These are phyloP conservation scores for Caenorhabditis sp. DNA, from an alignment of 2,888 invertebrate genomes.

Conservation along the genomic window DNA sequence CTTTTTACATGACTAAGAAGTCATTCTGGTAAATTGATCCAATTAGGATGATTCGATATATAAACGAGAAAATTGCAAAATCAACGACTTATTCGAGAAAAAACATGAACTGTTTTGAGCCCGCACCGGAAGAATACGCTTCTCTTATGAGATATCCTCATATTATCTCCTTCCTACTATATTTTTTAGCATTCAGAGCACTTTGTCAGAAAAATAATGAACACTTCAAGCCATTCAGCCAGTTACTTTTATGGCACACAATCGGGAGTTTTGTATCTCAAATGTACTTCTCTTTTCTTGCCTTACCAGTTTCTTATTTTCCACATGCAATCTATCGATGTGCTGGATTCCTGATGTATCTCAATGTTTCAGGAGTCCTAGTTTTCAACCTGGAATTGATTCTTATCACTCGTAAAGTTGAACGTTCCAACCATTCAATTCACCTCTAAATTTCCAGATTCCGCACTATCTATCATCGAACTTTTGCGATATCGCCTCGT, in stretches of 20 bases:
- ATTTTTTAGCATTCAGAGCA: constrained; percentile 17
- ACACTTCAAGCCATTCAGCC: constrained; percentile 32
- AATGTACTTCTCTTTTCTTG: constrained; percentile 43
- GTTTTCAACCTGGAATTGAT: constrained; percentile 21
- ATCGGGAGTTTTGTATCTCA: constrained; percentile 42
- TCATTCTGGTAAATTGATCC: constrained; percentile 22
- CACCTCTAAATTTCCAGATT: constrained; percentile 31
- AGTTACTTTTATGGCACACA: constrained; percentile 46
- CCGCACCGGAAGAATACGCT: constrained; percentile 15
- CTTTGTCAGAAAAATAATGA: constrained; percentile 24
- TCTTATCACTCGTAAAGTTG: constrained; percentile 12
- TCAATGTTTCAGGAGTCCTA: constrained; percentile 21
- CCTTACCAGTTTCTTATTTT: constrained; percentile 12
- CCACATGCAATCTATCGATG: constrained; percentile 1
- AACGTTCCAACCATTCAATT: neutral
- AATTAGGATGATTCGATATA: constrained; percentile 5
- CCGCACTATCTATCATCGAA: constrained; percentile 25
- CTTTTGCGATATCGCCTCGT: constrained; percentile 32
- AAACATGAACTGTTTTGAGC: constrained; percentile 43
- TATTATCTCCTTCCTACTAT: constrained; percentile 5
- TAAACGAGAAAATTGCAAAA: neutral
- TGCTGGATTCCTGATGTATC: constrained; percentile 33
- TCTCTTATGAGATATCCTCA: constrained; percentile 34
- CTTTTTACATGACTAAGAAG: neutral
- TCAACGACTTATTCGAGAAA: neutral